Base-by-base conservation (phyloP, 2,113 vertebrate genomes). In the Oenanthe oenanthe region DNA sequence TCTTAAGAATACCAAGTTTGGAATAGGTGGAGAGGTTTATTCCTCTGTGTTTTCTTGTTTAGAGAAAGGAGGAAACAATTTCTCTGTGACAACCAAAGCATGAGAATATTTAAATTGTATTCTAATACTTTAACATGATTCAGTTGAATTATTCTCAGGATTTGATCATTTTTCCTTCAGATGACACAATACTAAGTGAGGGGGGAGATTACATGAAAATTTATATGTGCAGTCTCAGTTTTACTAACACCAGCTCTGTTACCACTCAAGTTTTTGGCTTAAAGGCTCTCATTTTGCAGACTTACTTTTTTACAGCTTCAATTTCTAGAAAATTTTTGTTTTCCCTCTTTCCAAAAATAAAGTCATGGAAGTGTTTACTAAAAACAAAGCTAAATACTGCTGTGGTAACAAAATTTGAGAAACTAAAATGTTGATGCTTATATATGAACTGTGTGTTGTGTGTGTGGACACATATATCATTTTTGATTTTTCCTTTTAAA, bases 401-500 rank as follows among this genome's bases (percentile, higher is more conserved):
- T 93, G 67, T 83, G 53, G 63, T 73, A 85, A 73, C 29, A 5
- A 72, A 85, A 86, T 47, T 40, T 26, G 53, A 87, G 61, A 42
- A 77, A 68, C 20, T 51, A 36, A 91, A 88, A 72, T 57, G 7
- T 63, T 89, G 40, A 68, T 80, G 34, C 54, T 89, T 79, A 6
- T 7, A 11, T 47, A n/a, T 51, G 50, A 92, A 48, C 36, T 36
- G 29, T 2, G 15, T 85, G 70, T 67, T 89, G n/a, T 88, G 54
- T 68, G 63, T 85, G 31, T 78, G 74, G 38, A 63, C 24, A 74
- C 7, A 6, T 40, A 31, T 73, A 77, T 51, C 3, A 18, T 22
- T 83, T 93, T 83, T 84, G 71, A 86, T 92, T 85, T 80, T 92
- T 78, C 58, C 68, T 88, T 82, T 85, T 86, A 81, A 94, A 93